Evolutionary conservation across 2,888 invertebrate species (phyloP).

Genomic region (Stegophylla sp.): DNA sequence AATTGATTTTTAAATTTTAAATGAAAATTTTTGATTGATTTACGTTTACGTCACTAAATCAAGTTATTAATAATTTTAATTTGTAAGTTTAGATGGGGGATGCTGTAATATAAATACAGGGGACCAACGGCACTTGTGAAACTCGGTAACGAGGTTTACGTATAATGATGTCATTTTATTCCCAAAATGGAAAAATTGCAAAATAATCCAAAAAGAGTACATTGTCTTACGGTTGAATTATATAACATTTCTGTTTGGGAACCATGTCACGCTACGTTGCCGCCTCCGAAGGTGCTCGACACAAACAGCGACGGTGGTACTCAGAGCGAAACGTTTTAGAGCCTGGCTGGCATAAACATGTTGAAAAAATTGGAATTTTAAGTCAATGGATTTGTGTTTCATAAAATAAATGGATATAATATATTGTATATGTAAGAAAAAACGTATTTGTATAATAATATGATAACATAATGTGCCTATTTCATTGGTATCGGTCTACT

Average conservation of each 20-base stretch:
- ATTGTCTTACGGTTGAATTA: constrained; percentile 25
- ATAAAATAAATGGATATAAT: constrained; percentile 11
- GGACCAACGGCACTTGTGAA: no score
- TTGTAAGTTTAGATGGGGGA: no score
- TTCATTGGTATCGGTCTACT: constrained; percentile 23
- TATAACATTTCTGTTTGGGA: constrained; percentile 39
- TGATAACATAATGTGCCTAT: constrained; percentile 20
- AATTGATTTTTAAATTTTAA: no score
- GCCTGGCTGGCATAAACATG: constrained; percentile 3
- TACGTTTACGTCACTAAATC: no score
- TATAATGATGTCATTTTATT: neutral
- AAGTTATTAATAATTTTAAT: no score
- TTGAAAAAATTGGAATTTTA: constrained; percentile 38
- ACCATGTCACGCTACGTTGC: constrained; percentile 27
- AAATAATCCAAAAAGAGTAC: constrained; percentile 30
- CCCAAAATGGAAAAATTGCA: constrained; percentile 42
- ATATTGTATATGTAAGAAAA: neutral
- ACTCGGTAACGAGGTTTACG: no score
- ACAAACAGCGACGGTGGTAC: neutral
- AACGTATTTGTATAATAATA: neutral
- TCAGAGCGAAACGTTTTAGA: constrained; percentile 31
- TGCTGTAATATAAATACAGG: no score
- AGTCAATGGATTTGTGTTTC: neutral
- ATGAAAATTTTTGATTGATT: no score
- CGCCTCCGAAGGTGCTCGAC: neutral